phyloP scores from a whole-genome alignment of 2,888 invertebrate species.

The Achlya flavicornis region DNA sequence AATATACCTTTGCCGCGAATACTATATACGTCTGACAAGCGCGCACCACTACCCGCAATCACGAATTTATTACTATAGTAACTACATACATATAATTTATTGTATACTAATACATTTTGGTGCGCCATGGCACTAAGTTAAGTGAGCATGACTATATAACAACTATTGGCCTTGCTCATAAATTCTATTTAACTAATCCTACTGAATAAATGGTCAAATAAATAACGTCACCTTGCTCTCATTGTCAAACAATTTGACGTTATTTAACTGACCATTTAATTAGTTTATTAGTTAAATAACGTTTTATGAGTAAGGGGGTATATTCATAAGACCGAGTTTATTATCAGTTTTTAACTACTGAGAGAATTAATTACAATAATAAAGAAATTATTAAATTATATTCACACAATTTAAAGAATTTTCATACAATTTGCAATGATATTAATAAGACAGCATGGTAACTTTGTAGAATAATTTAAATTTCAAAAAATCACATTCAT shows the following conservation, averaged over 20 bases:
- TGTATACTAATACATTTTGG: conserved; percentile 59
- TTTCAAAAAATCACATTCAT: conserved; percentile 4
- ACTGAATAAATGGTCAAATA: too few species aligned
- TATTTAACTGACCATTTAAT: too few species aligned
- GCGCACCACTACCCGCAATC: conserved; percentile 41
- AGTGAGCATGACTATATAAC: conserved; percentile 49
- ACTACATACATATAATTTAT: conserved; percentile 38
- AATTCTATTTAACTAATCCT: too few species aligned
- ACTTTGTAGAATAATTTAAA: conserved; percentile 37
- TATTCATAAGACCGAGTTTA: conserved; percentile 39
- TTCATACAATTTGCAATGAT: conserved; percentile 36
- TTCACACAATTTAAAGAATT: conserved; percentile 25
- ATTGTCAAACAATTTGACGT: too few species aligned
- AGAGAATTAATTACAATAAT: conserved; percentile 24
- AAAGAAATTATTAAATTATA: conserved; percentile 11
- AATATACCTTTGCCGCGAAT: neutral
- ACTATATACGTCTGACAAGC: conserved; percentile 26
- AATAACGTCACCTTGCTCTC: too few species aligned
- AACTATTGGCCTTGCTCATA: too few species aligned
- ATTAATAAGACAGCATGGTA: conserved; percentile 46
- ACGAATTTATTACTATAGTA: conserved; percentile 37
- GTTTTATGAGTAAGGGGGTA: too few species aligned
- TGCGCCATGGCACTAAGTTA: conserved; percentile 64
- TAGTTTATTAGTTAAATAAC: too few species aligned
- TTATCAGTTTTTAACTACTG: conserved; percentile 20